phyloP scores from a whole-genome alignment of 2,888 invertebrate species.

The Seira sanloemensis region DNA sequence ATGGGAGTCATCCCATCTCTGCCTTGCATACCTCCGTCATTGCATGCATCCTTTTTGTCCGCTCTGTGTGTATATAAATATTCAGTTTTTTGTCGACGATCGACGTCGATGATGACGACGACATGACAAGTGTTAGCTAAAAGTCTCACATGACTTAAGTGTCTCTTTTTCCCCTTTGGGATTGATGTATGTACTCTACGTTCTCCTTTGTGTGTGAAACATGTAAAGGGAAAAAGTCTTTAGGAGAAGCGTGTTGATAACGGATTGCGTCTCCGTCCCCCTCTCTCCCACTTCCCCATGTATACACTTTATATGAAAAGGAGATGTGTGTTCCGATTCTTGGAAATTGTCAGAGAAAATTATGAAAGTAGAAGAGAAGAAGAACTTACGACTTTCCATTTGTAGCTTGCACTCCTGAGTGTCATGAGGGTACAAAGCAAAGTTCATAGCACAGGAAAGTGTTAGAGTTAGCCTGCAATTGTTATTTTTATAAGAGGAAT shows the following conservation, averaged over 20 bases:
- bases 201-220: not conserved
- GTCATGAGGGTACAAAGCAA: slow-evolving; percentile 95
- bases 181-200: not conserved
- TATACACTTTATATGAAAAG: not conserved
- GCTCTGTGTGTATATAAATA: not conserved
- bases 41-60: not conserved
- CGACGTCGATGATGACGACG: slow-evolving; percentile 6
- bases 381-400: slow-evolving; percentile 93
- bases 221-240: not conserved
- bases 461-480: slow-evolving; percentile 84
- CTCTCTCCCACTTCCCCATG: too few species aligned
- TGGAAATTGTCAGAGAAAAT: not conserved
- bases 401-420: slow-evolving; percentile 95
- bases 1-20: not conserved
- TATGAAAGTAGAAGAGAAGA: slow-evolving; percentile 11
- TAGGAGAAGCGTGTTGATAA: not conserved
- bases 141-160: slow-evolving; percentile 49
- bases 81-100: slow-evolving; percentile 1
- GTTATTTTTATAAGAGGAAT: not conserved
- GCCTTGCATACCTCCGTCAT: not conserved
- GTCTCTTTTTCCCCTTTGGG: slow-evolving; percentile 18
- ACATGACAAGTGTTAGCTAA: slow-evolving; percentile 52
- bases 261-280: not conserved
- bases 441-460: slow-evolving; percentile 95
- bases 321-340: not conserved